A percentile compares a stretch with the other conserved stretches of the same genome.
These are phyloP conservation scores for Dolichopus griseipennis DNA, from an alignment of 2,888 invertebrate species.

Conservation along the genomic window DNA sequence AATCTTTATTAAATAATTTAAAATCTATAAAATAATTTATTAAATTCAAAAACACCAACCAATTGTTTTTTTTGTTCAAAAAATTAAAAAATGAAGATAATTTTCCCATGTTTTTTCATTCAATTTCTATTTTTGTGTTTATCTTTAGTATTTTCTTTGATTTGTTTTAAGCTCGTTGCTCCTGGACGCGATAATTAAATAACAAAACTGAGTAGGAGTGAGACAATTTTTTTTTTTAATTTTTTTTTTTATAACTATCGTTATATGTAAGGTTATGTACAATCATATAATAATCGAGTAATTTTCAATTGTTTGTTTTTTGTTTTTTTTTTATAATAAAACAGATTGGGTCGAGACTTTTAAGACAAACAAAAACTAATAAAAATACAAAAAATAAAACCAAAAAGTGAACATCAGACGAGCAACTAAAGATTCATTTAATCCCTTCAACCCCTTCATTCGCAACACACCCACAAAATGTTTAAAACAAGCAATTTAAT, in stretches of 20 bases:
- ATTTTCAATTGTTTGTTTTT: constrained; percentile 1
- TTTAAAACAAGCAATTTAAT: background rate
- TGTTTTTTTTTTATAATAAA: background rate
- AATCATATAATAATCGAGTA: background rate
- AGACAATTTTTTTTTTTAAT: background rate
- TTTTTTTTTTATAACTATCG: background rate
- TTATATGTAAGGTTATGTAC: background rate
- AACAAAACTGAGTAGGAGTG: background rate
- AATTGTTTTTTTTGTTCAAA: too few relatives aligned
- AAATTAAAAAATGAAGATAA: too few relatives aligned
- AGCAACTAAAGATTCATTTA: background rate
- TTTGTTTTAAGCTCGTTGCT: background rate
- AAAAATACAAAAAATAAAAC: background rate
- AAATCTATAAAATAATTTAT: too few relatives aligned
- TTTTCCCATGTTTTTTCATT: too few relatives aligned
- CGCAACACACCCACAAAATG: too few relatives aligned
- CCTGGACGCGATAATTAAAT: constrained; percentile 1
- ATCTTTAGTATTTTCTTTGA: background rate
- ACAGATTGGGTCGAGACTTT: background rate
- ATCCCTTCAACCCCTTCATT: background rate
- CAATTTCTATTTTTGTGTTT: too few relatives aligned
- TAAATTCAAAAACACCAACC: too few relatives aligned
- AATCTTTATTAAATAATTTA: too few relatives aligned
- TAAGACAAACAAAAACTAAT: background rate
- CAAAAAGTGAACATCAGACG: too few relatives aligned